A percentile compares a stretch with the other conserved stretches of the same genome.
These are phyloP conservation scores for Lomographa bimaculata DNA, from an alignment of 2,888 invertebrate species.

Conservation along the genomic window DNA sequence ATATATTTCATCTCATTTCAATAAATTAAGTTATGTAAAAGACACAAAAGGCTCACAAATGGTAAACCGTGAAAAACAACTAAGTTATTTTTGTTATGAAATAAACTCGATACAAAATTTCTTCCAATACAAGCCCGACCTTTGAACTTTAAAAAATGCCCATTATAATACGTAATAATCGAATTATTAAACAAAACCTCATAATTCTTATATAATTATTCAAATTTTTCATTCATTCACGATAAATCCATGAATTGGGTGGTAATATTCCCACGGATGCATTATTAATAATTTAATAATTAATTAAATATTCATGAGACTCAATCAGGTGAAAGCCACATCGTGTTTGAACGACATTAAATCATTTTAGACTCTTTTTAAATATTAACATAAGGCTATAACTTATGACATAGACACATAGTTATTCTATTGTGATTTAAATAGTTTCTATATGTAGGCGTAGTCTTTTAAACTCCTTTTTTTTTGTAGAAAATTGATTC, in stretches of 20 bases:
- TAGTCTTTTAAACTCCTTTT: too few relatives aligned
- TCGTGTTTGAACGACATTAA: constrained; percentile 9
- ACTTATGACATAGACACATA: neutral
- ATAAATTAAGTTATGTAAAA: too few relatives aligned
- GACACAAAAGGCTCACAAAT: too few relatives aligned
- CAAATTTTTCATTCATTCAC: constrained; percentile 13
- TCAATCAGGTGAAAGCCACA: constrained; percentile 12
- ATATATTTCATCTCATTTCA: too few relatives aligned
- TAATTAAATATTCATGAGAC: constrained; percentile 15
- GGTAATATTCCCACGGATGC: constrained; percentile 18
- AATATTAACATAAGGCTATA: neutral
- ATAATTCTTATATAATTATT: constrained; percentile 11
- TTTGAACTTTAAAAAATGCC: constrained; percentile 9
- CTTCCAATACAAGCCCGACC: constrained; percentile 2
- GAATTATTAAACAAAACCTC: constrained; percentile 7
- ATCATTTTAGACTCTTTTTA: constrained; percentile 4
- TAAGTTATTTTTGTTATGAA: too few relatives aligned
- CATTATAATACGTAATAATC: constrained; percentile 8
- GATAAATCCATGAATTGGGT: constrained; percentile 9
- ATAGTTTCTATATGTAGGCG: too few relatives aligned
- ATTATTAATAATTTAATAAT: constrained; percentile 8
- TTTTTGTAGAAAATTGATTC: too few relatives aligned
- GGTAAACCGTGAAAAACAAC: too few relatives aligned
- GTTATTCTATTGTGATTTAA: neutral
- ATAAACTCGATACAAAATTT: too few relatives aligned